phyloP scores from a whole-genome alignment of 2,888 invertebrate genomes.

The Camponotus fellah region DNA sequence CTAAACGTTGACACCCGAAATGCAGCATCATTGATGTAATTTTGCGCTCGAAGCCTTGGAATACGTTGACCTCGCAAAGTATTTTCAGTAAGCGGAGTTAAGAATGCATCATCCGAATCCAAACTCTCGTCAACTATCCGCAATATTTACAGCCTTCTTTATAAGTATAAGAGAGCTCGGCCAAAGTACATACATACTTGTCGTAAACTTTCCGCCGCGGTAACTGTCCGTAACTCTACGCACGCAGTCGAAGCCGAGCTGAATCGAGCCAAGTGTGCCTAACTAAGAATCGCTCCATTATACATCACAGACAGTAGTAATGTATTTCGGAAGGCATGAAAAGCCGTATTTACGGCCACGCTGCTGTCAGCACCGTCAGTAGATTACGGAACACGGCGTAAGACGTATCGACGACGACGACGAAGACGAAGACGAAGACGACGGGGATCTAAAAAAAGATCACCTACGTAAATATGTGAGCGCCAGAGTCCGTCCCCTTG shows the following conservation, averaged over 20 bases:
- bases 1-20: background rate
- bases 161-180: background rate
- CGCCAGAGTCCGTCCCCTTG: slow-evolving; percentile 48
- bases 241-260: background rate
- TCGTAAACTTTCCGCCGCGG: slow-evolving; percentile 40
- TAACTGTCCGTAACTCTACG: slow-evolving; percentile 34
- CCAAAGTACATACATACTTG: slow-evolving; percentile 23
- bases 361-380: slow-evolving; percentile 26
- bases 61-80: slow-evolving; percentile 44
- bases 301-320: slow-evolving; percentile 11
- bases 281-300: slow-evolving; percentile 17
- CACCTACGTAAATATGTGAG: slow-evolving; percentile 64
- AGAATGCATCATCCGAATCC: slow-evolving; percentile 35
- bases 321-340: slow-evolving; percentile 35
- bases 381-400: slow-evolving; percentile 31
- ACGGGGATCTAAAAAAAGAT: slow-evolving; percentile 44
- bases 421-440: background rate
- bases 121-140: slow-evolving; percentile 37
- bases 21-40: slow-evolving; percentile 24
- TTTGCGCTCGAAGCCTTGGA: slow-evolving; percentile 3
- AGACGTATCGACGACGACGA: slow-evolving; percentile 24
- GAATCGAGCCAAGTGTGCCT: slow-evolving; percentile 19
- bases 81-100: slow-evolving; percentile 46
- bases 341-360: slow-evolving; percentile 28
- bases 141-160: slow-evolving; percentile 48